phyloP scores from a whole-genome alignment of 2,888 invertebrate genomes.

The Ypsolopha sequella region DNA sequence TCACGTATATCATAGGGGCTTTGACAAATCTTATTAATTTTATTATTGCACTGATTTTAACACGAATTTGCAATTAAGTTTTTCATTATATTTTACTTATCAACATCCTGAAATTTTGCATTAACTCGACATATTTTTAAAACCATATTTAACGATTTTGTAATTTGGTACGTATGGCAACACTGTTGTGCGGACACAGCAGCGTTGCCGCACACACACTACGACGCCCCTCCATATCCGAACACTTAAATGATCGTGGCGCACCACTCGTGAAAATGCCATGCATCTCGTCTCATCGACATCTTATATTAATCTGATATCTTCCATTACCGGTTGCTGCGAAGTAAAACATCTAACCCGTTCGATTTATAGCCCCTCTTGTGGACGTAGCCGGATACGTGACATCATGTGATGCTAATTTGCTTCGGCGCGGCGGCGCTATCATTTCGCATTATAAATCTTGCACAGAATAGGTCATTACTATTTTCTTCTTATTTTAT shows the following conservation, averaged over 20 bases:
- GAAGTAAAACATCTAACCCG: conserved; percentile 45
- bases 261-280: conserved; percentile 57
- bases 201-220: conserved; percentile 43
- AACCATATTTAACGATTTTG: too few species aligned
- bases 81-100: too few species aligned
- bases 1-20: too few species aligned
- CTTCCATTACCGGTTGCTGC: conserved; percentile 54
- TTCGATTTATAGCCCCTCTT: conserved; percentile 49
- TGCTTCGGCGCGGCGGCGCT: conserved; percentile 32
- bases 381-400: conserved; percentile 53
- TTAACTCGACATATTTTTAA: too few species aligned
- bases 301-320: conserved; percentile 58
- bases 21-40: too few species aligned
- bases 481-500: conserved; percentile 18
- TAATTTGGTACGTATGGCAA: too few species aligned
- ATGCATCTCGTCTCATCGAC: conserved; percentile 55
- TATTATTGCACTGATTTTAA: too few species aligned
- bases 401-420: conserved; percentile 61
- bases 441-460: conserved; percentile 44
- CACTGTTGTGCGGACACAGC: conserved; percentile 6
- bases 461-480: conserved; percentile 32
- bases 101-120: too few species aligned
- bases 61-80: too few species aligned
- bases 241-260: conserved; percentile 54
- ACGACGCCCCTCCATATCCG: conserved; percentile 25